Conservation (phyloP, 37 sponge, comb jelly and placozoan species). For the Halichondria panicea region DNA sequence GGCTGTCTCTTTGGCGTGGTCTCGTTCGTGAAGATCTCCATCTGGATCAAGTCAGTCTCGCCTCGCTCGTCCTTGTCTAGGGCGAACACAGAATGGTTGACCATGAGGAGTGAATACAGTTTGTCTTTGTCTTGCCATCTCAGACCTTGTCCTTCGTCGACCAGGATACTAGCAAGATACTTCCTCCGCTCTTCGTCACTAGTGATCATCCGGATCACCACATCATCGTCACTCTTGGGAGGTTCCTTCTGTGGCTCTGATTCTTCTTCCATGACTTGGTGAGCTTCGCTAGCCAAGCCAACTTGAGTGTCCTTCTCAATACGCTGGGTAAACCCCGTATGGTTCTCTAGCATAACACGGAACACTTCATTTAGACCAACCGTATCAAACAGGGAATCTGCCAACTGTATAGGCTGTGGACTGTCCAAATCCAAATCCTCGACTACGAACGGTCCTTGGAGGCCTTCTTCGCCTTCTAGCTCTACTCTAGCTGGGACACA, state of each 20-base stretch:
- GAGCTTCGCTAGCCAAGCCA: not conserved
- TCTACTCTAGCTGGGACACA: not conserved
- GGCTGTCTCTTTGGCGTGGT: slow-evolving; percentile 27
- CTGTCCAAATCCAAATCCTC: not conserved
- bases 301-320: slow-evolving; percentile 1
- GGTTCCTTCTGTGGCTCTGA: too few relatives aligned
- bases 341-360: not conserved
- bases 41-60: slow-evolving; percentile 27
- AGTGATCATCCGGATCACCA: not conserved
- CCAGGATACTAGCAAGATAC: too few relatives aligned
- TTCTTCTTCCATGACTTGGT: not conserved
- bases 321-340: slow-evolving; percentile 6
- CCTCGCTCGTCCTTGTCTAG: slow-evolving; percentile 36
- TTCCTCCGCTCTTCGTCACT: not conserved
- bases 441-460: not conserved
- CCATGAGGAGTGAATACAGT: not conserved
- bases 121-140: slow-evolving; percentile 3
- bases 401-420: not conserved
- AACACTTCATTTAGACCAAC: not conserved
- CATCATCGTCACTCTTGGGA: too few relatives aligned
- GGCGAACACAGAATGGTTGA: slow-evolving; percentile 29
- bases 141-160: too few relatives aligned
- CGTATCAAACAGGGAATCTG: not conserved
- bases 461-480: not conserved
- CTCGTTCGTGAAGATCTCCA: slow-evolving; percentile 47